Evolutionary conservation across 2,113 vertebrate species (phyloP), one percentile per base, ranked within the genome.

Genomic region (Halichoerus grypus): DNA sequence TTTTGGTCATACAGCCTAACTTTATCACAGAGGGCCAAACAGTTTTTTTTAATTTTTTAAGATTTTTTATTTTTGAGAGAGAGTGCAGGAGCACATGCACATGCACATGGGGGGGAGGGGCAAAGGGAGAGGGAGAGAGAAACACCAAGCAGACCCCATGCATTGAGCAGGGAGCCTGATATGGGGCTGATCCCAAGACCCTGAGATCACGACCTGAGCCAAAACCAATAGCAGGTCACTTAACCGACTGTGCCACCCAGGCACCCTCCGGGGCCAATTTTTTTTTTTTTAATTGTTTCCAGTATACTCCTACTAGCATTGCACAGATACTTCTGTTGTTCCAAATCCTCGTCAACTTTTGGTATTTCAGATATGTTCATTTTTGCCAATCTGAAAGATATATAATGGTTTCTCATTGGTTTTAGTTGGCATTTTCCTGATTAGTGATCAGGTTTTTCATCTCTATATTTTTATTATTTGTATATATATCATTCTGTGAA

Each of bases 381-480:
- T 94, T 77, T 83, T 82, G 39, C 42, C 82, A 71, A 26, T 36
- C 31, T 79, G 26, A 67, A 94, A 90, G 13, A n/a, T 46, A n/a
- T 28, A 33, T 61, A 91, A 91, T 83, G 11, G 26, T 82, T n/a
- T 31, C 28, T 94, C 16, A 33, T 53, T 91, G 3, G 15, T 71
- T 87, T 91, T 83, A 91, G 77, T 36, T 61, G n/a, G 28, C 76
- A 87, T 76, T 91, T 86, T 91, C 31, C 39, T 82, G n/a, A 49
- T 76, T 87, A 87, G 33, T 67, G 39, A 59, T 57, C 18, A n/a
- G 5, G 22, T 89, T 46, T 65, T 88, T 79, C 7, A 93, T 57
- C 31, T 89, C 81, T 55, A 57, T 79, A 33, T 49, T 5, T 67
- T 92, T 77, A 69, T 57, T 87, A 77, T n/a, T 59, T 69, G 12